Base-by-base conservation (phyloP, 2,888 invertebrate genomes). In the Eretmocerus hayati region DNA sequence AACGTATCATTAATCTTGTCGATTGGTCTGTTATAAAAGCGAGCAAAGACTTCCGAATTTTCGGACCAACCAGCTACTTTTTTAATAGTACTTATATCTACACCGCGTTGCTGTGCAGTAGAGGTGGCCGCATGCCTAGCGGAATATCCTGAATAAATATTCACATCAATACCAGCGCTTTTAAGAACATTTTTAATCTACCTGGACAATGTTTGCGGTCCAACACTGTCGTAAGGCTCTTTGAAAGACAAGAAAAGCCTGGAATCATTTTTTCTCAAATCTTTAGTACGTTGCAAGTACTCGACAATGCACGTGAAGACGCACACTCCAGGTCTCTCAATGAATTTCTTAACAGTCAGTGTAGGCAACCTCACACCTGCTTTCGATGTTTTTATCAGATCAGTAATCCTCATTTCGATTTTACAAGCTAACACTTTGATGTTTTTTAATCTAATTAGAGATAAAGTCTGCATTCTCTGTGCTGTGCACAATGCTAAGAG, bases 181-280 rank as follows among this genome's bases (percentile, higher is more conserved):
- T 20, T 8, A 8, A 54, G 19, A 1, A 48, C 38, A 15, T 33
- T 20, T 23, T 40, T 42, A 16, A 48, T 48, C 53, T 46, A 53
- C 6, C 46, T 20, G 31, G 42, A 45, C n/a, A 53, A 39, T 4
- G 46, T 50, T 42, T 50, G 44, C 3, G 46, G 18, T 8, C 26
- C 11, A 22, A 33, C 46, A 2, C 30, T 19, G 35, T 47, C 47
- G 26, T 44, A 38, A 5, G 47, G 50, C 26, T 20, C 30, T 16
- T 47, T 53, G 16, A 30, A 37, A 11, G 50, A 38, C 11, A 53
- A 23, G 35, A 48, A 44, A 26, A 50, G 33, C 4, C n/a, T 41
- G 18, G 48, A 33, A 19, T 9, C 6, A 8, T 43, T 16, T 32
- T 16, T 33, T 39, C 47, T 18, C 19, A 46, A 23, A 4, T 26